A percentile compares a stretch with the other conserved stretches of the same genome.
Evolutionary conservation across 2,888 invertebrate species (phyloP).

Genomic region (Caenorhabditis becei): DNA sequence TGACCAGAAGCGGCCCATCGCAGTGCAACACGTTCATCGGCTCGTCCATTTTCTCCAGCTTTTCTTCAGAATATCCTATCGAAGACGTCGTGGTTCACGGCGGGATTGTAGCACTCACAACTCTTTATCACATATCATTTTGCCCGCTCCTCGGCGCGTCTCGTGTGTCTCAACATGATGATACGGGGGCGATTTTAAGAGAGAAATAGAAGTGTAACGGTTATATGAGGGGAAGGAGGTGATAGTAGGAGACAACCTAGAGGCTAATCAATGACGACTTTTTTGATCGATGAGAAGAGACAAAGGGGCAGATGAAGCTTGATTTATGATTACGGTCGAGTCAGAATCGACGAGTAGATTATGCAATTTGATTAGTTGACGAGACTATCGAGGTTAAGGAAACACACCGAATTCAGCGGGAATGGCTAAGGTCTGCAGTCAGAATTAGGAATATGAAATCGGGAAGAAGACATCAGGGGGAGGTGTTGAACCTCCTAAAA

Average conservation of each 20-base stretch:
- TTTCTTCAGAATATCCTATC: slow-evolving; percentile 1
- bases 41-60: slow-evolving; percentile 46
- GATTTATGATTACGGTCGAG: neutral
- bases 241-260: neutral
- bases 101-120: slow-evolving; percentile 20
- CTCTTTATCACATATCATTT: slow-evolving; percentile 39
- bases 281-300: slow-evolving; percentile 1
- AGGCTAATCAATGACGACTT: slow-evolving; percentile 3
- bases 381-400: no score
- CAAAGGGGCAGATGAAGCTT: slow-evolving; percentile 2
- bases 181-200: slow-evolving; percentile 24
- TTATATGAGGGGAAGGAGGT: neutral
- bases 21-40: slow-evolving; percentile 52
- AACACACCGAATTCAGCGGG: no score
- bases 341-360: neutral
- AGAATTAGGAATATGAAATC: no score
- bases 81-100: slow-evolving; percentile 1
- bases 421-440: no score
- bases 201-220: slow-evolving; percentile 23
- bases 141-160: neutral
- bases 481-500: no score
- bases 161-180: slow-evolving; percentile 13
- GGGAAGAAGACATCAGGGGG: no score
- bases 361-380: neutral
- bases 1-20: slow-evolving; percentile 49